These are phyloP conservation scores for Tachina lurida DNA, from an alignment of 2,888 invertebrate species.

Conservation along the genomic window DNA sequence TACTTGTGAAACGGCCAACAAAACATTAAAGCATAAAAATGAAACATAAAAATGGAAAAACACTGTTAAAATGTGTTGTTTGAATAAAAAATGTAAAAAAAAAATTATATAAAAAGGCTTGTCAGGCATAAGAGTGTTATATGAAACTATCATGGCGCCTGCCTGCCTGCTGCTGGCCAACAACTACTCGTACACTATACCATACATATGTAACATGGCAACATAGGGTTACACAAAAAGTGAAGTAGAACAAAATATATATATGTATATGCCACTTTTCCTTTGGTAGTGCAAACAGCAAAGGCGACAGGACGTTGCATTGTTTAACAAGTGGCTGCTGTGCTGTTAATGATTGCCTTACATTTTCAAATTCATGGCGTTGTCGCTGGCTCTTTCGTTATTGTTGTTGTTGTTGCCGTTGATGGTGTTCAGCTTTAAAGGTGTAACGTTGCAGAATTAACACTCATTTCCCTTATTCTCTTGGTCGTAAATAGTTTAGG, in stretches of 20 bases:
- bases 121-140: conserved; percentile 49
- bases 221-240: conserved; percentile 3
- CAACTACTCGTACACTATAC: not conserved
- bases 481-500: not conserved
- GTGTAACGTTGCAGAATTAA: conserved; percentile 23
- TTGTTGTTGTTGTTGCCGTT: not conserved
- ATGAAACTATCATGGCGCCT: conserved; percentile 27
- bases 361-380: conserved; percentile 39
- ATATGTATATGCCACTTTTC: not conserved
- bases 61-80: conserved; percentile 32
- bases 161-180: not conserved
- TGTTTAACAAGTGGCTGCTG: conserved; percentile 40
- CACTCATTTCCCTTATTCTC: not conserved
- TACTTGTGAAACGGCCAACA: conserved; percentile 13
- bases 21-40: conserved; percentile 1
- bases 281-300: not conserved
- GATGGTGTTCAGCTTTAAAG: conserved; percentile 6
- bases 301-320: conserved; percentile 24
- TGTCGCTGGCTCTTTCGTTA: not conserved
- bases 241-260: not conserved
- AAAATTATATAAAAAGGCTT: conserved; percentile 13
- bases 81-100: not conserved
- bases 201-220: conserved; percentile 1
- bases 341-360: conserved; percentile 48
- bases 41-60: not conserved